A percentile compares a stretch with the other conserved stretches of the same genome.
These are phyloP conservation scores for Bos indicus DNA, from an alignment of 2,113 vertebrate genomes.

Conservation along the genomic window DNA sequence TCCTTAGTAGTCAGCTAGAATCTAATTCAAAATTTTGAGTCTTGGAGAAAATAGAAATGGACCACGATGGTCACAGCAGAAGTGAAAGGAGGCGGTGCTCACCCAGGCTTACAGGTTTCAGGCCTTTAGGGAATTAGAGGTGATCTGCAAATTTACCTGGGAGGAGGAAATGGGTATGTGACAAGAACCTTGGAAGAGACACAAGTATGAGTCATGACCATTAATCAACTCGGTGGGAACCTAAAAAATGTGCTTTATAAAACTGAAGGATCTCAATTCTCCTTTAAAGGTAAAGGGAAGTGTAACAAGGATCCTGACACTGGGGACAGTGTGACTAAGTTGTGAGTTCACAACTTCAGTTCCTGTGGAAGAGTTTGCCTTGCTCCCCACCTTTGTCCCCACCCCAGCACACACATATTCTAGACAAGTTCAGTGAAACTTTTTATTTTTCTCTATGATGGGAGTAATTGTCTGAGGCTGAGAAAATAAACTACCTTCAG, in stretches of 20 bases:
- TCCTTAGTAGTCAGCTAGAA: neutral
- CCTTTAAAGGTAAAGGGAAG: neutral
- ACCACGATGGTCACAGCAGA: neutral
- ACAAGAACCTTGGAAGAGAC: neutral
- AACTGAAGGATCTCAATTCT: neutral
- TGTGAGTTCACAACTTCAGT: neutral
- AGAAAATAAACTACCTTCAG: neutral
- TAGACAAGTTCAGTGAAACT: neutral
- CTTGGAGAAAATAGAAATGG: neutral
- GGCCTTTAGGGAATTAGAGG: neutral
- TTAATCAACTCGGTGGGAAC: neutral
- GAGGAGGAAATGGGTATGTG: neutral
- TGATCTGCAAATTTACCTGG: neutral
- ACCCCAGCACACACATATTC: neutral
- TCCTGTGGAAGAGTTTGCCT: neutral
- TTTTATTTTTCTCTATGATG: neutral
- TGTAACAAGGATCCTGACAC: neutral
- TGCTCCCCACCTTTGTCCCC: neutral
- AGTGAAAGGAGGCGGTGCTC: neutral
- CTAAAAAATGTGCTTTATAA: neutral
- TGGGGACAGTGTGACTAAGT: neutral
- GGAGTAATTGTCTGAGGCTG: neutral
- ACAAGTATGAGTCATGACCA: neutral
- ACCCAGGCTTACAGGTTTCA: neutral
- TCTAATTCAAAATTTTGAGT: neutral